Base-by-base conservation (phyloP, 2,888 invertebrate species). In the Trichogramma evanescens region DNA sequence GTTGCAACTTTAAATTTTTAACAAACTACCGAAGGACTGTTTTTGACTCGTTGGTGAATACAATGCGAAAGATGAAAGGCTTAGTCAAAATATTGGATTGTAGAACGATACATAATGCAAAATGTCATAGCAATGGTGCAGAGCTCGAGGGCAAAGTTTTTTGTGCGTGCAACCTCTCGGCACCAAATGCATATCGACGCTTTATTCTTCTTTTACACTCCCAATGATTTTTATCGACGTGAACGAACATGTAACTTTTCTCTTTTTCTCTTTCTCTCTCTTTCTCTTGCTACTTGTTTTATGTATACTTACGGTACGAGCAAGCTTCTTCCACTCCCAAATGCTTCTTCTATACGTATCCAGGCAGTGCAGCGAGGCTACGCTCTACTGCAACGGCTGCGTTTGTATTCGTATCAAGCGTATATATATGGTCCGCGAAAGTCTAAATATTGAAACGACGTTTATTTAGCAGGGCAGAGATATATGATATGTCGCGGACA, bases 401-500 rank as follows among this genome's bases (percentile, higher is more conserved):
- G 42, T 13, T 46, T 52, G 63, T 62, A 63, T 62, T 59, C 65
- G 64, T 26, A 26, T 26, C 56, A 54, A 60, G 54, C 63, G 51
- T 45, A 13, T 45, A 61, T 59, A 58, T 65, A 66, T 63, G 65
- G 26, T 26, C 26, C 64, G 60, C 63, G 67, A 67, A 70, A 72
- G 73, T 75, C 77, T 76, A 77, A 77, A 77, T 77, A 77, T 77
- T 74, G 76, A 75, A 75, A 75, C 74, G 75, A 74, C 74, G 73
- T 77, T 77, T 77, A 76, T 76, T 77, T 77, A 77, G 70, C 73
- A 68, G 68, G 68, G 56, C 49, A 64, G 72, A 77, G 77, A 77
- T 77, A 77, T 77, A 77, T 77, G 77, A 77, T 77, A 77, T 77
- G 74, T 77, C 74, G 74, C 73, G 73, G 76, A 77, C 77, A 77